Evolutionary conservation across 2,888 invertebrate species (phyloP).

Genomic region (Andricus quercusramuli): DNA sequence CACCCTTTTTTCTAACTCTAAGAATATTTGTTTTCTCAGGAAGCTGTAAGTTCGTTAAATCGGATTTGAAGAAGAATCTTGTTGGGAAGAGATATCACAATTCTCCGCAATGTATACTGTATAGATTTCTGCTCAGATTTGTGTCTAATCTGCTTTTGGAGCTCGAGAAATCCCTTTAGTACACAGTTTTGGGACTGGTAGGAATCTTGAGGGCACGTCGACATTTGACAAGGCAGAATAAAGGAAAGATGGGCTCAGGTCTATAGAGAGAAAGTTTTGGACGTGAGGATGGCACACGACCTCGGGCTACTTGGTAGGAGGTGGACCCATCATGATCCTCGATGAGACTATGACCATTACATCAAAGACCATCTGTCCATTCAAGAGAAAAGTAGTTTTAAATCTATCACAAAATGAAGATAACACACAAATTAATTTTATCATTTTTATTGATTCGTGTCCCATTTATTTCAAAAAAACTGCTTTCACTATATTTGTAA

Average conservation of each 20-base stretch:
- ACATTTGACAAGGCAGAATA: constrained; percentile 18
- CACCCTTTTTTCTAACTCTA: neutral
- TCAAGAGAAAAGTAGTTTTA: neutral
- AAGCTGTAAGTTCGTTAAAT: constrained; percentile 15
- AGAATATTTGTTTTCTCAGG: constrained; percentile 16
- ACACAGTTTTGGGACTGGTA: constrained; percentile 21
- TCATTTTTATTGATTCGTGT: neutral
- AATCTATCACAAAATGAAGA: neutral
- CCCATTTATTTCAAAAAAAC: too few species aligned
- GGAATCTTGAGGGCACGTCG: neutral
- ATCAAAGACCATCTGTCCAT: neutral
- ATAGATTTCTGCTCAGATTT: constrained; percentile 6
- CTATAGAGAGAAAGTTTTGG: constrained; percentile 17
- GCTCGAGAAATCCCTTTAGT: constrained; percentile 12
- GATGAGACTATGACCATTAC: neutral
- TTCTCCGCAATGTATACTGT: neutral
- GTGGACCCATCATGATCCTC: neutral
- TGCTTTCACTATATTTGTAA: too few species aligned
- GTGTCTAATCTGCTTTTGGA: constrained; percentile 35
- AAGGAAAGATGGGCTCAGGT: constrained; percentile 2
- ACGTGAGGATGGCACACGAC: constrained; percentile 38
- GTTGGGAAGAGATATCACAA: constrained; percentile 16
- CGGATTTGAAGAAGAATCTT: constrained; percentile 22
- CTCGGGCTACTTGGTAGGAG: constrained; percentile 31
- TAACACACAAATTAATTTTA: neutral